Evolutionary conservation across 2,888 invertebrate species (phyloP).

Genomic region (Drosophila colorata): DNA sequence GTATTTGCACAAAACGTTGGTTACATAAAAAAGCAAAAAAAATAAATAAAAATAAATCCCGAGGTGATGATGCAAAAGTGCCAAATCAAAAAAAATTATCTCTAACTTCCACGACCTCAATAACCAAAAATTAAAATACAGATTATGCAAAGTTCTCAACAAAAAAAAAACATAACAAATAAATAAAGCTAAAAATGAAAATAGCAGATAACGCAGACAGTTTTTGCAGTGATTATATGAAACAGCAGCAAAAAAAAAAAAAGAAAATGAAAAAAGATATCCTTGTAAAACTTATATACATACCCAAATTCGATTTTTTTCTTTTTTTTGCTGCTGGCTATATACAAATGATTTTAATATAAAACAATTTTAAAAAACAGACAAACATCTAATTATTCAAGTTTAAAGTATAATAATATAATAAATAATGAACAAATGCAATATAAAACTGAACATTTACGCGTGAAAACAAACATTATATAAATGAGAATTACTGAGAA

Average conservation of each 20-base stretch:
- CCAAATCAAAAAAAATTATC: slow-evolving; percentile 21
- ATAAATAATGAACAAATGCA: slow-evolving; percentile 9
- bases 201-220: slow-evolving; percentile 19
- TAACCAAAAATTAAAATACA: slow-evolving; percentile 8
- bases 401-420: not conserved
- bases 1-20: slow-evolving; percentile 72
- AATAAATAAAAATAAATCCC: slow-evolving; percentile 12
- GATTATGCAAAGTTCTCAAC: slow-evolving; percentile 36
- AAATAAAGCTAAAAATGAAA: slow-evolving; percentile 8
- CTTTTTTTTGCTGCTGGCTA: slow-evolving; percentile 45
- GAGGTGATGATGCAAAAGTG: slow-evolving; percentile 58
- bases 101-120: slow-evolving; percentile 11
- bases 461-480: slow-evolving; percentile 6
- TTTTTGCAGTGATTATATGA: slow-evolving; percentile 47
- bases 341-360: slow-evolving; percentile 17
- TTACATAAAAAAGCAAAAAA: slow-evolving; percentile 61
- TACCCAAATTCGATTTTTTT: slow-evolving; percentile 68
- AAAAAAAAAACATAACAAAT: not conserved
- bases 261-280: slow-evolving; percentile 42
- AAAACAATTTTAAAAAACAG: slow-evolving; percentile 1
- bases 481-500: slow-evolving; percentile 1
- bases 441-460: not conserved
- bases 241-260: slow-evolving; percentile 37
- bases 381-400: not conserved
- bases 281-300: slow-evolving; percentile 80